A percentile compares a stretch with the other conserved stretches of the same genome.
Conservation (phyloP, 2,113 vertebrate species). For the human region GRCh38 chr17:73913501-73914000, state of each 20-base stretch:
- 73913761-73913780: background rate
- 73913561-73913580: background rate
- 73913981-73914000: background rate
- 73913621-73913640: background rate
- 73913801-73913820: background rate
- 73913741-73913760: background rate
- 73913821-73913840: background rate
- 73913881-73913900: background rate
- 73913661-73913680: background rate
- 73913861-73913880: background rate
- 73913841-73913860: background rate
- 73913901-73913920: background rate
- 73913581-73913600: background rate
- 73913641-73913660: background rate
- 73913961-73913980: background rate
- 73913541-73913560: background rate
- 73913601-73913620: background rate
- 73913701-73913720: background rate
- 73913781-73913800: background rate
- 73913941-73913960: background rate
- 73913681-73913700: background rate
- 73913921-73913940: background rate
- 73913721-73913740: background rate
- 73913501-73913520: background rate
- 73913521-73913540: background rate